phyloP scores from a whole-genome alignment of 2,113 vertebrate genomes.

The Spheniscus mendiculus region DNA sequence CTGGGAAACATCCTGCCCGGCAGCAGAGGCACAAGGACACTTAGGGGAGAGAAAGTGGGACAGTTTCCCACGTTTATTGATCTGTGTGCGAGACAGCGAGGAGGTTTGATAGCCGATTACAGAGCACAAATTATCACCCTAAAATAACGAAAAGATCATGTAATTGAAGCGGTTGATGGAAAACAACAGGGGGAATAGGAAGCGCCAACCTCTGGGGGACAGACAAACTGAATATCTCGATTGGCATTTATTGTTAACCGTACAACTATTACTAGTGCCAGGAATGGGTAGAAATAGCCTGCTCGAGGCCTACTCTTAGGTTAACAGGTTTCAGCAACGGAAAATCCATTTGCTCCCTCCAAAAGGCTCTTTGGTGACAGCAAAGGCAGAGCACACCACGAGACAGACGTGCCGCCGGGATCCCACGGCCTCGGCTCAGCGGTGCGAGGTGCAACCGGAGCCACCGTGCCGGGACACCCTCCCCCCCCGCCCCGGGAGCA shows the following conservation, averaged over 20 bases:
- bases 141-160: conserved; percentile 10
- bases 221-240: conserved; percentile 30
- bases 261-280: conserved; percentile 31
- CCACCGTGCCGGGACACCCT: background rate
- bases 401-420: background rate
- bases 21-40: background rate
- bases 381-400: background rate
- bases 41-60: background rate
- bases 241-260: background rate
- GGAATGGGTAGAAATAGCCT: conserved; percentile 56
- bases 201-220: background rate
- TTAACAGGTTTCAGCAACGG: background rate
- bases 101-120: background rate
- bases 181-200: background rate
- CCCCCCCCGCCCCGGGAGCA: background rate
- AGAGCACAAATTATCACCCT: background rate
- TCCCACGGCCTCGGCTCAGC: background rate
- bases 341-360: background rate
- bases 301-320: background rate
- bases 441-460: rapidly evolving
- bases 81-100: background rate
- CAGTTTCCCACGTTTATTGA: background rate
- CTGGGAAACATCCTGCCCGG: background rate
- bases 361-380: background rate
- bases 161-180: background rate